These are phyloP conservation scores for Balearica regulorum DNA, from an alignment of 2,797 vertebrate genomes.

Conservation along the genomic window DNA sequence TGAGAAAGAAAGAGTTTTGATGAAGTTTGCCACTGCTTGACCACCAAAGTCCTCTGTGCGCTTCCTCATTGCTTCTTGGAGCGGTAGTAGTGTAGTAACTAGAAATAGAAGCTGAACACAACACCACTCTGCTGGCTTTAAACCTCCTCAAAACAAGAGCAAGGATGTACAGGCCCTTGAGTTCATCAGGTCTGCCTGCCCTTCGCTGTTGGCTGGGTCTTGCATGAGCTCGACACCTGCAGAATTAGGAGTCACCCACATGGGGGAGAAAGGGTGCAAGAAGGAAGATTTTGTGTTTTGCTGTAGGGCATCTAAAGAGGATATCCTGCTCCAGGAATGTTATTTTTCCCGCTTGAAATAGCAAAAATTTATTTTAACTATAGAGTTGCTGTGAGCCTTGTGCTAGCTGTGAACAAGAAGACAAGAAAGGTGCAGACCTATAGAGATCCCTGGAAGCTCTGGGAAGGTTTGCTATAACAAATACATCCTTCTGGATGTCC, in stretches of 20 bases:
- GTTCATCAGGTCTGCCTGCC: background rate
- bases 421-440: background rate
- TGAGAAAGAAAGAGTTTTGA: background rate
- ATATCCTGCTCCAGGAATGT: background rate
- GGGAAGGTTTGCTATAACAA: background rate
- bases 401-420: background rate
- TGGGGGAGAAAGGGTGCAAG: background rate
- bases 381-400: background rate
- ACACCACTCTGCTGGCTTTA: background rate
- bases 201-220: background rate
- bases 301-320: background rate
- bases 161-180: background rate
- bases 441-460: background rate
- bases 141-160: background rate
- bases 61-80: background rate
- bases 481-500: background rate
- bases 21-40: background rate
- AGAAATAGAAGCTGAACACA: background rate
- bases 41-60: background rate
- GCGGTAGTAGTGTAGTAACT: background rate
- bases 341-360: background rate
- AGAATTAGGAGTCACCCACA: background rate
- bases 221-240: background rate
- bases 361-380: background rate
- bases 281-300: background rate